Conservation (phyloP, 2,797 vertebrate genomes). For the Cetoscarus ocellatus region DNA sequence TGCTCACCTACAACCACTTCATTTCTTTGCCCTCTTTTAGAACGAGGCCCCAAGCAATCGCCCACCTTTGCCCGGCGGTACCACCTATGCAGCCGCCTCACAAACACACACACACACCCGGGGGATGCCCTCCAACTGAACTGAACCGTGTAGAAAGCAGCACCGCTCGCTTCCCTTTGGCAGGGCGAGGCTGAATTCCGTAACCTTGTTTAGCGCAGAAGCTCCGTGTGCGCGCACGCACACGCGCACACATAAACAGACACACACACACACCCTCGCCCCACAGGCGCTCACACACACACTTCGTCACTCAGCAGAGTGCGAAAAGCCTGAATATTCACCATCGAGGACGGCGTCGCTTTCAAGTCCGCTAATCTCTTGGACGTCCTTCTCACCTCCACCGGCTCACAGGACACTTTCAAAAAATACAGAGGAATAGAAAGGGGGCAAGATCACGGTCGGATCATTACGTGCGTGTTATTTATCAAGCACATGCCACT, state of each 20-base stretch:
- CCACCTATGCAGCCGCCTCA: conserved; percentile 1
- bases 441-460: conserved; percentile 65
- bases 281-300: conserved; percentile 37
- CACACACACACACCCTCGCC: conserved; percentile 31
- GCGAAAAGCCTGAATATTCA: conserved; percentile 70
- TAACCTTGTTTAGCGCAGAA: conserved; percentile 84
- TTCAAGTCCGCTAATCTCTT: conserved; percentile 61
- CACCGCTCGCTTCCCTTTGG: conserved; percentile 64
- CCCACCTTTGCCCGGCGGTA: too few relatives aligned
- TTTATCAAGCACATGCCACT: conserved; percentile 83
- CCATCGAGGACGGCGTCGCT: conserved; percentile 65
- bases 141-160: conserved; percentile 71
- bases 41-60: too few relatives aligned
- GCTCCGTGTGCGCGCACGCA: conserved; percentile 77
- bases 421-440: background rate
- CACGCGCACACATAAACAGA: conserved; percentile 48
- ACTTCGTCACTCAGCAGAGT: conserved; percentile 60
- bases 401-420: conserved; percentile 53
- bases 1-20: too few relatives aligned
- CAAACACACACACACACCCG: conserved; percentile 49
- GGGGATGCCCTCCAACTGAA: conserved; percentile 80
- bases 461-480: conserved; percentile 59
- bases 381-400: conserved; percentile 67
- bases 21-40: too few relatives aligned
- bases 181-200: conserved; percentile 84